These are phyloP conservation scores for Neodiprion pinetum DNA, from an alignment of 1,140 invertebrate genomes.

Conservation along the genomic window DNA sequence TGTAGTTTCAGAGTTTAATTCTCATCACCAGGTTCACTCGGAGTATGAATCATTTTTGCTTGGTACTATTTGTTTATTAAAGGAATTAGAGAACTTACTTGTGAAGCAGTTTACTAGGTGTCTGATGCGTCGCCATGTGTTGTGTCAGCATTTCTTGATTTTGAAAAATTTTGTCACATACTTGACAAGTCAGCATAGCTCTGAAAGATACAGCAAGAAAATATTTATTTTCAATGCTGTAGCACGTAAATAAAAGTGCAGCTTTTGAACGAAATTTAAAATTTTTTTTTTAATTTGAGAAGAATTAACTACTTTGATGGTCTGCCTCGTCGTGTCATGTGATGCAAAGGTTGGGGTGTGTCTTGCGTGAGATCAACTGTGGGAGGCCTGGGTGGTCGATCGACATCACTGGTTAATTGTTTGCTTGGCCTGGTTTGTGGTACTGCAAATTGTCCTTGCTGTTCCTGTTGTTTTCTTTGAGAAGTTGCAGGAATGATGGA, in stretches of 20 bases:
- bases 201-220: slow-evolving; percentile 35
- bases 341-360: slow-evolving; percentile 40
- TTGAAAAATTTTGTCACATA: slow-evolving; percentile 64
- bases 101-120: slow-evolving; percentile 59
- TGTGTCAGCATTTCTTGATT: slow-evolving; percentile 60
- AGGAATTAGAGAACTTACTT: slow-evolving; percentile 51
- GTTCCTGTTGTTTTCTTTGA: slow-evolving; percentile 55
- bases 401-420: slow-evolving; percentile 48
- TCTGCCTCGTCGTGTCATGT: slow-evolving; percentile 50
- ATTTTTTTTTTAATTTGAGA: slow-evolving; percentile 12
- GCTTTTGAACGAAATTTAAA: slow-evolving; percentile 3
- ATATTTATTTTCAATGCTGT: not conserved
- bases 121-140: slow-evolving; percentile 60
- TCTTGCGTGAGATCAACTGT: slow-evolving; percentile 67
- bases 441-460: slow-evolving; percentile 56
- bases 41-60: no score
- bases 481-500: slow-evolving; percentile 70
- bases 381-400: slow-evolving; percentile 62
- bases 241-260: slow-evolving; percentile 13
- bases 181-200: slow-evolving; percentile 56
- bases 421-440: slow-evolving; percentile 57
- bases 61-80: not conserved
- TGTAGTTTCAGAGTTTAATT: no score
- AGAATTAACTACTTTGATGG: slow-evolving; percentile 46
- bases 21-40: no score